Evolutionary conservation across 2,113 vertebrate genomes (phyloP), one percentile per base, ranked within the genome.

Genomic region (Lagopus muta): DNA sequence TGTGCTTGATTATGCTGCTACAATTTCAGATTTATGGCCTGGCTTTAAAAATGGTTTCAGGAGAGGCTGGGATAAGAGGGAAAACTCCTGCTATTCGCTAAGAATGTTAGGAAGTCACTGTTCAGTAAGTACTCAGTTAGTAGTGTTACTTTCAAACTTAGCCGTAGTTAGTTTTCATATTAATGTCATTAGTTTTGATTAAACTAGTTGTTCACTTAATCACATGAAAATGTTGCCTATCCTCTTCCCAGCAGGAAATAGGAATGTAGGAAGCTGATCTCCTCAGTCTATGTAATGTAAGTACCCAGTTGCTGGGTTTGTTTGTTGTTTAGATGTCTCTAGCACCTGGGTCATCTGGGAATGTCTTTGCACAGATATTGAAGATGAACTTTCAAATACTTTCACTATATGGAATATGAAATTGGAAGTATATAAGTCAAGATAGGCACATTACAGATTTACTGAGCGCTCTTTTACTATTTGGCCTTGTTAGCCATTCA

Each of bases 31-130:
- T 69, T 71, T 81, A 42, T 34, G 32, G 32, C 20, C 70, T 86
- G 73, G 61, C 38, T 84, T 57, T 19, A 65, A 43, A 74, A 88
- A 55, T 7, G 58, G 36, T 72, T 88, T 84, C 24, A 66, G 80
- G 82, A 93, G 70, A 50, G n/a, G 11, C 70, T 95, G 93, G 90
- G 82, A 75, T 95, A 36, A 94, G 92, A 95, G 90, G 82, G 82
- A 86, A 91, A 94, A 92, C 82, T 67, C 52, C 69, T 2, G 0
- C 8, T 40, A 54, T 88, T 81, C 75, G 19, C 47, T 72, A n/a
- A 34, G 34, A 80, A n/a, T 86, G 43, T 40, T 87, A 85, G 25
- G 42, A 66, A 64, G 22, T n/a, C 5, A 82, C 40, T 78, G 65
- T 86, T 67, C 0, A 5, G 20, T 74, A 61, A 77, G 57, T 60